Conservation (phyloP, 2,888 invertebrate species). For the Latrodectus hesperus region DNA sequence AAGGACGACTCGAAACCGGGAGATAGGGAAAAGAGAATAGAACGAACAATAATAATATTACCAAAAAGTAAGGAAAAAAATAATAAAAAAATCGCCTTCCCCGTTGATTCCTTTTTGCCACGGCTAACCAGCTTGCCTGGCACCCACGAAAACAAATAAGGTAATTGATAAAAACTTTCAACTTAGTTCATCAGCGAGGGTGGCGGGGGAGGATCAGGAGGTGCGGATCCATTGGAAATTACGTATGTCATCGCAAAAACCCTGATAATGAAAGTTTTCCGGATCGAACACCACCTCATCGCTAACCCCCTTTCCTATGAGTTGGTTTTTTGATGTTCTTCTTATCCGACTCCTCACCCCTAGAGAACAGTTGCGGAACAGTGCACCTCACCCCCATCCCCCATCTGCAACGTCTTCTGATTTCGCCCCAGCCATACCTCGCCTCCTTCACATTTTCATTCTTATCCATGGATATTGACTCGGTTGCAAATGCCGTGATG, state of each 20-base stretch:
- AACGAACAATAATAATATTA: conserved; percentile 23
- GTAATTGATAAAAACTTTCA: conserved; percentile 70
- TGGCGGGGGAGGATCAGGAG: conserved; percentile 8
- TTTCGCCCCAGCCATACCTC: background rate
- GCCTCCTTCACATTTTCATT: background rate
- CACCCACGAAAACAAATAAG: conserved; percentile 67
- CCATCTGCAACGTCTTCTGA: conserved; percentile 18
- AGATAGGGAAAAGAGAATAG: conserved; percentile 25
- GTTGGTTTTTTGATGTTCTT: conserved; percentile 49
- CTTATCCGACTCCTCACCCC: conserved; percentile 60
- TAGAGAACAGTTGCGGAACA: background rate
- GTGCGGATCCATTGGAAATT: conserved; percentile 65
- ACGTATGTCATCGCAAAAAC: conserved; percentile 69
- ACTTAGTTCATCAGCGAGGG: conserved; percentile 65
- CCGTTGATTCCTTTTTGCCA: conserved; percentile 9
- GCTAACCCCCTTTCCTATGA: background rate
- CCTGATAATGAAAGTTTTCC: conserved; percentile 68
- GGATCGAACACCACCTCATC: conserved; percentile 49
- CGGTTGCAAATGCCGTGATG: conserved; percentile 58
- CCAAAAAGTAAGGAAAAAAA: conserved; percentile 11
- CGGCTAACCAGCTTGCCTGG: conserved; percentile 56
- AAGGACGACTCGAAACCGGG: background rate
- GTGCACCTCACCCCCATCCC: background rate
- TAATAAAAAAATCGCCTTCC: conserved; percentile 16
- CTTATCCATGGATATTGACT: conserved; percentile 63